Conservation (phyloP, 2,113 vertebrate genomes). For the Hirundichthys speculiger region DNA sequence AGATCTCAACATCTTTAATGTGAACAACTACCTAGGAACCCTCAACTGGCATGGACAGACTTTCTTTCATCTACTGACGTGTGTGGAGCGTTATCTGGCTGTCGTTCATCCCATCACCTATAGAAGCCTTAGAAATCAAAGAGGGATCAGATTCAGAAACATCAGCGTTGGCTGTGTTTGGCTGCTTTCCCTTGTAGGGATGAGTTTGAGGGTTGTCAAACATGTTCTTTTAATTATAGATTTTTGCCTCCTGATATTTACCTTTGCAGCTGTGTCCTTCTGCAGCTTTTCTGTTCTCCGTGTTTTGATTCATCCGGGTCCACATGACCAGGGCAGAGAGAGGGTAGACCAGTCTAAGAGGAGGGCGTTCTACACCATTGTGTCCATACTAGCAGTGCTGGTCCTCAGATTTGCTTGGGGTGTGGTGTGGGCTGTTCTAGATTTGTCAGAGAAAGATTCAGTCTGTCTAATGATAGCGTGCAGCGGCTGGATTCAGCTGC, state of each 20-base stretch:
- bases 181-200: background rate
- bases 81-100: constrained; percentile 16
- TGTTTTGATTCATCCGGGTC: background rate
- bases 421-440: background rate
- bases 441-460: rapidly evolving
- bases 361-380: constrained; percentile 5
- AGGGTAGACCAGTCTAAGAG: background rate
- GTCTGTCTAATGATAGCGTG: background rate
- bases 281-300: background rate
- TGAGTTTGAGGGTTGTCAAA: rapidly evolving
- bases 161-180: background rate
- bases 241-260: background rate
- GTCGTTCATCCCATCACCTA: constrained; percentile 16
- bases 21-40: rapidly evolving
- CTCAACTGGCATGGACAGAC: background rate
- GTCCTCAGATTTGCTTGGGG: background rate
- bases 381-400: background rate
- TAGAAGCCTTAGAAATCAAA: background rate
- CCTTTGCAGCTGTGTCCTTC: background rate
- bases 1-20: background rate
- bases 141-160: constrained; percentile 4
- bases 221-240: rapidly evolving
- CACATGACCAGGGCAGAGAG: background rate
- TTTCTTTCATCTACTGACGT: background rate
- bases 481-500: background rate